A percentile compares a stretch with the other conserved stretches of the same genome.
Evolutionary conservation across 2,797 vertebrate species (phyloP).

Genomic region (Enteromius viviparus): DNA sequence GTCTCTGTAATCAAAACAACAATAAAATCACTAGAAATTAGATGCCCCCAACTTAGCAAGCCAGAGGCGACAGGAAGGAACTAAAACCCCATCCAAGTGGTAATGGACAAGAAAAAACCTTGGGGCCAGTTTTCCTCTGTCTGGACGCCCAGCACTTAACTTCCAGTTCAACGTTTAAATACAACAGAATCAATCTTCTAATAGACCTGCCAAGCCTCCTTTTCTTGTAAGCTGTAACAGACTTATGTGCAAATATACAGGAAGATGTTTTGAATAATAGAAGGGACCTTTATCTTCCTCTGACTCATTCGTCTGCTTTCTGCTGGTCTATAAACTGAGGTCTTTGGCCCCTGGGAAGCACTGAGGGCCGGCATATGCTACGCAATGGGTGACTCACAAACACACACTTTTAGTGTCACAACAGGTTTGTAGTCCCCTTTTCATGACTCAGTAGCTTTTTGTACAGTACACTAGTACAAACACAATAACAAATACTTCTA

Average conservation of each 20-base stretch:
- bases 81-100: no score
- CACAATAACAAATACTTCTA: background rate
- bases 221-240: conserved; percentile 24
- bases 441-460: conserved; percentile 1
- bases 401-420: conserved; percentile 15
- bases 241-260: background rate
- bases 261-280: conserved; percentile 55
- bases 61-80: no score
- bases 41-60: no score
- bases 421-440: conserved; percentile 2
- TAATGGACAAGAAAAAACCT: no score
- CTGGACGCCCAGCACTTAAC: no score
- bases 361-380: conserved; percentile 52
- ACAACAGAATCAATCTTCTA: conserved; percentile 21
- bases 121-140: no score
- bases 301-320: conserved; percentile 65
- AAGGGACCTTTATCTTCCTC: conserved; percentile 50
- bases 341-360: conserved; percentile 61
- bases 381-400: conserved; percentile 50
- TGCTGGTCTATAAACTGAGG: conserved; percentile 53
- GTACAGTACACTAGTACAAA: background rate
- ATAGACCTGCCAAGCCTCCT: conserved; percentile 6
- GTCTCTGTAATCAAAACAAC: no score
- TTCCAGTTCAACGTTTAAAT: background rate
- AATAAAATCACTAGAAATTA: no score